These are phyloP conservation scores for Urocynchramus pylzowi DNA, from an alignment of 2,113 vertebrate species.

Conservation along the genomic window DNA sequence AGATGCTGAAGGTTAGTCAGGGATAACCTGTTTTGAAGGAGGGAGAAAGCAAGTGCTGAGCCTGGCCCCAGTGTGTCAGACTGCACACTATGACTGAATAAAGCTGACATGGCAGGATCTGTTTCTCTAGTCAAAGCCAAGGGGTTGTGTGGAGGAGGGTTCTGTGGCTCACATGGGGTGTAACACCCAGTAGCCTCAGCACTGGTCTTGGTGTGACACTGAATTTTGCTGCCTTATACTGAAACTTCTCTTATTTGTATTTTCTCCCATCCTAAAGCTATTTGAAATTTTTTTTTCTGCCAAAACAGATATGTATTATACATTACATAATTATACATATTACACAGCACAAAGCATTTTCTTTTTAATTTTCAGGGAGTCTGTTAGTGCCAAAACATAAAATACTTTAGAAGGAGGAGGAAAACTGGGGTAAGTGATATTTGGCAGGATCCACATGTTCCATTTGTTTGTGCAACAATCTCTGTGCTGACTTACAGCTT, in stretches of 20 bases:
- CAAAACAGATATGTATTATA: slow-evolving; percentile 42
- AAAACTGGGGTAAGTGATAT: slow-evolving; percentile 37
- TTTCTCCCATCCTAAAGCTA: neutral
- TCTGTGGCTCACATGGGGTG: neutral
- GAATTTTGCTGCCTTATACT: neutral
- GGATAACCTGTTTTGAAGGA: neutral
- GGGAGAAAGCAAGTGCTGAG: neutral
- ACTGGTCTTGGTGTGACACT: neutral
- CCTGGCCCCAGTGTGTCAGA: neutral
- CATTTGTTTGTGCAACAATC: slow-evolving; percentile 48
- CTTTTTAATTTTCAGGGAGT: slow-evolving; percentile 26
- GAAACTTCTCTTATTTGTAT: neutral
- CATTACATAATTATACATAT: too few species aligned
- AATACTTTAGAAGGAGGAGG: neutral
- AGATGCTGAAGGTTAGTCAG: neutral
- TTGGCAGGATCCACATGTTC: slow-evolving; percentile 58
- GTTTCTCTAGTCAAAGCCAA: neutral
- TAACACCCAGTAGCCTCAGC: neutral
- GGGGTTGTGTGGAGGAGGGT: accelerated
- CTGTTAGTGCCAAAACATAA: slow-evolving; percentile 25
- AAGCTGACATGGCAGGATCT: neutral
- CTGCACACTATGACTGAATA: neutral
- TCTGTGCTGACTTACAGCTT: slow-evolving; percentile 44
- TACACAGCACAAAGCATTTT: slow-evolving; percentile 1
- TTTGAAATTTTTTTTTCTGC: neutral